Conservation (phyloP, 2,113 vertebrate species). For the Antennarius striatus region DNA sequence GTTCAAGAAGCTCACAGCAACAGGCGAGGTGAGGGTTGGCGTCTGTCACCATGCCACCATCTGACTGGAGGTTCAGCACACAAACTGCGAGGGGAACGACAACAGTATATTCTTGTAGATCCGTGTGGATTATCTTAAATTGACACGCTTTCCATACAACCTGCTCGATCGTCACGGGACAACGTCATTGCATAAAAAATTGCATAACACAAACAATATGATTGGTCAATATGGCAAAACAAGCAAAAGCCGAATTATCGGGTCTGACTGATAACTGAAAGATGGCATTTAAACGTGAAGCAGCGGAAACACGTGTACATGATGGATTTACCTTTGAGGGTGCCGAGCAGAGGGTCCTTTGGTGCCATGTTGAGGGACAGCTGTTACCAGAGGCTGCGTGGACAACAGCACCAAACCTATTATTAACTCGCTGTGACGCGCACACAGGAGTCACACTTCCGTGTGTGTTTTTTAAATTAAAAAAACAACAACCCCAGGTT, state of each 20-base stretch:
- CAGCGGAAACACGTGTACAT: background rate
- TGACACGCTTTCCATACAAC: background rate
- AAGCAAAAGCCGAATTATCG: too few relatives aligned
- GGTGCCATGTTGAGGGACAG: constrained; percentile 73
- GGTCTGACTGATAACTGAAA: too few relatives aligned
- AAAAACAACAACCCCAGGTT: too few relatives aligned
- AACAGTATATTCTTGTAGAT: too few relatives aligned
- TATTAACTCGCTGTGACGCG: constrained; percentile 8
- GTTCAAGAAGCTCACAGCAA: constrained; percentile 86
- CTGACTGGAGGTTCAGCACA: constrained; percentile 80
- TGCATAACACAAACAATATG: background rate
- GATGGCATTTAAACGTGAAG: background rate
- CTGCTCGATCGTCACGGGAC: background rate
- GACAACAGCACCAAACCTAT: background rate
- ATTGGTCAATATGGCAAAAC: too few relatives aligned
- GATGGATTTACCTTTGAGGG: constrained; percentile 80
- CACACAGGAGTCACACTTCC: constrained; percentile 47
- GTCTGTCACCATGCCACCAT: constrained; percentile 71
- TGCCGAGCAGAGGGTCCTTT: constrained; percentile 83
- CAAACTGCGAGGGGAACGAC: constrained; percentile 64
- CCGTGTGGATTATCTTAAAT: background rate
- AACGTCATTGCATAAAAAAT: background rate
- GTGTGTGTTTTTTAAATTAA: background rate
- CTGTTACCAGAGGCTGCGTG: constrained; percentile 8
- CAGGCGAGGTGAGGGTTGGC: constrained; percentile 77